A percentile compares a stretch with the other conserved stretches of the same genome.
phyloP scores from a whole-genome alignment of 2,888 invertebrate genomes.

The Allygus modestus region DNA sequence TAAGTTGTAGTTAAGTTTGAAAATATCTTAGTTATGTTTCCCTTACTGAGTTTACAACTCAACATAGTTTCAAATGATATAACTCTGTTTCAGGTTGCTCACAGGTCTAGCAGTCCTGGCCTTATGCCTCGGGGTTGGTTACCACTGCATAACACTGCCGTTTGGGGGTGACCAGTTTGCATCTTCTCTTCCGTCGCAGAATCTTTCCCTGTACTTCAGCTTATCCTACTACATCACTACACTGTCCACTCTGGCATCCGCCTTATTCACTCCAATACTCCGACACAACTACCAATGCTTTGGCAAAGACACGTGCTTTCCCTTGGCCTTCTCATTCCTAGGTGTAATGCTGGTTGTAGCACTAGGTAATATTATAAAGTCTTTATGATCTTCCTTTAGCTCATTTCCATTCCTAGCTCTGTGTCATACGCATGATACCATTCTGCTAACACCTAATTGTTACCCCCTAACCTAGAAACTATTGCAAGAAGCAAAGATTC shows the following conservation, averaged over 20 bases:
- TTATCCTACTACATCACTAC: background rate
- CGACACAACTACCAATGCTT: background rate
- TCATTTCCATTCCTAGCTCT: too few relatives aligned
- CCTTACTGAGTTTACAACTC: too few relatives aligned
- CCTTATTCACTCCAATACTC: background rate
- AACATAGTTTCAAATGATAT: too few relatives aligned
- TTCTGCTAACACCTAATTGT: too few relatives aligned
- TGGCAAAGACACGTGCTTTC: background rate
- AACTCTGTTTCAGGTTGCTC: background rate
- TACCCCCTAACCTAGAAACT: too few relatives aligned
- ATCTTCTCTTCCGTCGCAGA: too few relatives aligned
- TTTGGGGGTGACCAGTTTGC: background rate
- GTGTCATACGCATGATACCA: too few relatives aligned
- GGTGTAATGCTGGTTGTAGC: background rate
- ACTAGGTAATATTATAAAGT: background rate
- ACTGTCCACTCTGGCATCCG: background rate
- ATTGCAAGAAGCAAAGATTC: too few relatives aligned
- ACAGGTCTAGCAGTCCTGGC: background rate
- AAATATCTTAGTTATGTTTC: too few relatives aligned
- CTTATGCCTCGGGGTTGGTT: background rate
- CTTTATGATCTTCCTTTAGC: too few relatives aligned
- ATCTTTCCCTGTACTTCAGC: background rate
- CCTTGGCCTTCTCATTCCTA: background rate
- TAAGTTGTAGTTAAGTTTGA: too few relatives aligned
- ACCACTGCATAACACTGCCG: background rate